These are phyloP conservation scores for Trissolcus basalis DNA, from an alignment of 1,140 invertebrate species.

Conservation along the genomic window DNA sequence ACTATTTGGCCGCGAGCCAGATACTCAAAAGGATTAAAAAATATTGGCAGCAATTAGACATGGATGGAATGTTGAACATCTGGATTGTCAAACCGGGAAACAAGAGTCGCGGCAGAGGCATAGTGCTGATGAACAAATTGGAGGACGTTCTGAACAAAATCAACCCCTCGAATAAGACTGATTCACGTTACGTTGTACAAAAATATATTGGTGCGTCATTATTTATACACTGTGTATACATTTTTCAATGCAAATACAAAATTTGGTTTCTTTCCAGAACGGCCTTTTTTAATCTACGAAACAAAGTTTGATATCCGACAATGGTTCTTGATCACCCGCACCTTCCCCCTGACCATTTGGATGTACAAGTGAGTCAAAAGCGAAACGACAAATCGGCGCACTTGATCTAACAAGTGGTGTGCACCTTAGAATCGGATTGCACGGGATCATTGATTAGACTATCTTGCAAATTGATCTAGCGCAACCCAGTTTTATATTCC, in stretches of 20 bases:
- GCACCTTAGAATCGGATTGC: constrained; percentile 16
- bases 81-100: constrained; percentile 98
- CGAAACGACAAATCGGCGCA: neutral
- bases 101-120: constrained; percentile 93
- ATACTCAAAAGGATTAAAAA: constrained; percentile 77
- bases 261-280: constrained; percentile 79
- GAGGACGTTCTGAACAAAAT: constrained; percentile 89
- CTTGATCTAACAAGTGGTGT: constrained; percentile 16
- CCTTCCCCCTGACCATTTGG: constrained; percentile 94
- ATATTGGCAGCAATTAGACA: constrained; percentile 87
- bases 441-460: constrained; percentile 27
- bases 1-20: constrained; percentile 72
- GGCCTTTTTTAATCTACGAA: constrained; percentile 89
- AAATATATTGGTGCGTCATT: constrained; percentile 91
- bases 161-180: constrained; percentile 78
- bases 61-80: constrained; percentile 90
- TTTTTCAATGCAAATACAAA: constrained; percentile 1
- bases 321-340: constrained; percentile 94
- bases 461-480: constrained; percentile 51
- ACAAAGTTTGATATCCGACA: constrained; percentile 96
- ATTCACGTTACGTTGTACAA: constrained; percentile 92
- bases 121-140: constrained; percentile 89
- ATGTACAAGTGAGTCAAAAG: constrained; percentile 86
- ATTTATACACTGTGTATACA: neutral
- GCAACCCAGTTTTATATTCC: constrained; percentile 54